Base-by-base conservation (phyloP, 35 echinoderm and acorn worm species). In the Hemicentrotus pulcherrimus region DNA sequence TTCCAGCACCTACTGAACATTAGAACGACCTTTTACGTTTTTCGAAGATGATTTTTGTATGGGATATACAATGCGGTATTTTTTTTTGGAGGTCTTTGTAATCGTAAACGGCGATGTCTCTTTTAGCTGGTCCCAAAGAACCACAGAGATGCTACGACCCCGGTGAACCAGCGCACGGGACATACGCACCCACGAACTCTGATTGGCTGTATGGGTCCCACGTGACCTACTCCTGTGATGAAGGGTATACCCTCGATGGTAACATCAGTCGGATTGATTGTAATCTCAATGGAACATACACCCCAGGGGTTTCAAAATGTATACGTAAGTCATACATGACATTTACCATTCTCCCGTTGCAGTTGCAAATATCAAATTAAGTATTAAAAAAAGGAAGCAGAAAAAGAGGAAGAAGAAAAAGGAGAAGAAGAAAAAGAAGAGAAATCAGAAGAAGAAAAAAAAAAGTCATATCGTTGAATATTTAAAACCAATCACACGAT, bases 161-260 rank as follows among this genome's bases (percentile, higher is more conserved):
- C 12, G 88, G 88, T 18, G 88, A 33, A 33, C 32, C 46, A 33
- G 32, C 46, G 46, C 88, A 90, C 24, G 88, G 88, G 18, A 35
- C 88, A 45, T 90, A 90, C 31, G 11, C 19, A 33, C 88, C 88
- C 88, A 46, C 88, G 88, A 90, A 90, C 24, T 7, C 88, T 47
- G 88, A 90, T 90, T 90, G 88, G 88, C 31, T 90, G 32, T 90
- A 90, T 47, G 88, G 88, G 1, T 90, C 88, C 0, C 31, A 90
- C 88, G 88, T 90, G 16, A 90, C 32, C 46, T 90, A 90, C 19
- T 90, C 88, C 5, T 90, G 88, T 90, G 88, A 90, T 32, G 32
- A 33, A 45, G 88, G 88, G 16, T 90, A 90, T 19, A 33, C 14
- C 32, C 88, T 90, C 9, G 18, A 33, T 16, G 88, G 33, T 45